phyloP scores from a whole-genome alignment of 2,113 vertebrate species.

The Leptobrachium leishanense region DNA sequence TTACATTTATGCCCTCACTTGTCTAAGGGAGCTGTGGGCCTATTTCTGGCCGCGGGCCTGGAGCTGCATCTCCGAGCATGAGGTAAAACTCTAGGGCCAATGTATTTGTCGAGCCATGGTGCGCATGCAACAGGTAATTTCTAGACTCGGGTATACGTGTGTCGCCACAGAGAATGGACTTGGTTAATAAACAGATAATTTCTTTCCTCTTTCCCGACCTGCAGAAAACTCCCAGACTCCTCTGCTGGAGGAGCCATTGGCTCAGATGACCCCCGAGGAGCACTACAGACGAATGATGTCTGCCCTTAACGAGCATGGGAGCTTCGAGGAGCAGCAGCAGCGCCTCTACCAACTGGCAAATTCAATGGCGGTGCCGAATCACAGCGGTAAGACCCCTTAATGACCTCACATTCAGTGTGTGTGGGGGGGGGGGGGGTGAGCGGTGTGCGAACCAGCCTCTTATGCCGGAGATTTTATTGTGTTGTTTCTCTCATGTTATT shows the following conservation, averaged over 20 bases:
- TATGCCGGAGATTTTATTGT: too few species aligned
- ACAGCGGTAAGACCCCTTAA: conserved; percentile 70
- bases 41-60: too few species aligned
- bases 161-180: background rate
- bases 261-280: conserved; percentile 93
- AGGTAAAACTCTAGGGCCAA: background rate
- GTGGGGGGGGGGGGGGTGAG: too few species aligned
- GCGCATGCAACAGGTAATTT: too few species aligned
- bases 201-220: background rate
- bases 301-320: conserved; percentile 82
- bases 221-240: conserved; percentile 84
- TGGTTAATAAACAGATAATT: background rate
- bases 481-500: too few species aligned
- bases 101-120: too few species aligned
- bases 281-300: conserved; percentile 94
- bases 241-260: conserved; percentile 74
- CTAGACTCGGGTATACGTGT: conserved; percentile 9
- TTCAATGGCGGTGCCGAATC: conserved; percentile 86
- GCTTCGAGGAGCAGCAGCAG: conserved; percentile 92
- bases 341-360: conserved; percentile 90
- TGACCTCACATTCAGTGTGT: background rate
- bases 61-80: too few species aligned
- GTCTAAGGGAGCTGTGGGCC: too few species aligned
- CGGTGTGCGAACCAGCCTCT: too few species aligned
- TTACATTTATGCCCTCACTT: too few species aligned